Conservation (phyloP, 2,113 vertebrate genomes). For the Leiothrix lutea region DNA sequence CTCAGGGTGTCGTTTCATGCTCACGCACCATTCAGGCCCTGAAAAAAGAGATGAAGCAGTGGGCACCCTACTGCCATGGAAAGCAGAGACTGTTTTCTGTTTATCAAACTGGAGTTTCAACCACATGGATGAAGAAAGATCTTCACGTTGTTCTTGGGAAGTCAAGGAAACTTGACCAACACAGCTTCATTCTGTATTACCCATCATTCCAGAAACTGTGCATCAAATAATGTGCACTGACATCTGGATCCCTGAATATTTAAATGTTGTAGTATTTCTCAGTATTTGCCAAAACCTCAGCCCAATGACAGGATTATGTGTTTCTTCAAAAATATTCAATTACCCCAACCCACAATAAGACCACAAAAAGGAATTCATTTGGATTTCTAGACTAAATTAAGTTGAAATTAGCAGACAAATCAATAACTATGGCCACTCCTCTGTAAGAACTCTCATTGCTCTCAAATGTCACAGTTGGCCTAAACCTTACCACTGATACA, state of each 20-base stretch:
- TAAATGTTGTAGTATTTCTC: not conserved
- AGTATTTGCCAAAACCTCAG: not conserved
- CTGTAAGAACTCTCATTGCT: not conserved
- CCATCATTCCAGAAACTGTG: not conserved
- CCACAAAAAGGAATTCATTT: not conserved
- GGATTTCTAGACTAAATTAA: not conserved
- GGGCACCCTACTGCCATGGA: not conserved
- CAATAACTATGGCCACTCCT: not conserved
- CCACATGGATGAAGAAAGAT: not conserved
- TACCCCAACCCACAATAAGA: not conserved
- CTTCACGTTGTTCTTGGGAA: not conserved
- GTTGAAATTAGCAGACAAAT: not conserved
- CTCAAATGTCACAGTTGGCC: not conserved
- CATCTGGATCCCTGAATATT: not conserved
- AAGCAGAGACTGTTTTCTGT: not conserved
- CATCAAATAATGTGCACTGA: not conserved
- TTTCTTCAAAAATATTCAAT: not conserved
- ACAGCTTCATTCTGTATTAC: fast-evolving
- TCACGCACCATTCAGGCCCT: not conserved
- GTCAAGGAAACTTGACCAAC: not conserved
- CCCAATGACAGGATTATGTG: not conserved
- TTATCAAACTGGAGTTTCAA: not conserved
- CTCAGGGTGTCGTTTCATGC: not conserved
- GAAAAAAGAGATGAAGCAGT: not conserved
- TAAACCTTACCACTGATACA: not conserved